A percentile compares a stretch with the other conserved stretches of the same genome.
Conservation (phyloP, 2,113 vertebrate genomes). For the Tor tambroides region DNA sequence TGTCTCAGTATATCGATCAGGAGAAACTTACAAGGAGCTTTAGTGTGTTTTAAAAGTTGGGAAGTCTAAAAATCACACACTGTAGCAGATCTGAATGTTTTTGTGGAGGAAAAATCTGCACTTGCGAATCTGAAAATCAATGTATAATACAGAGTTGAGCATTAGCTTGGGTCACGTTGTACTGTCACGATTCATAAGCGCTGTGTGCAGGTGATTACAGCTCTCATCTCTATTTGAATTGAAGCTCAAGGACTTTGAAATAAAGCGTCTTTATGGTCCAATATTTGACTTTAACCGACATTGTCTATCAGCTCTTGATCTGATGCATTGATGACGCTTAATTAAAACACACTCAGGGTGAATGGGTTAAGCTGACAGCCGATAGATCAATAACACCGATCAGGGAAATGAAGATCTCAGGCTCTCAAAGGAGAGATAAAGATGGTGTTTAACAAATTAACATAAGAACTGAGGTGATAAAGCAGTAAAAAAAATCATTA, state of each 20-base stretch:
- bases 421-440: slow-evolving; percentile 34
- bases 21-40: slow-evolving; percentile 1
- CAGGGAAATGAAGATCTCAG: slow-evolving; percentile 21
- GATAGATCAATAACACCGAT: slow-evolving; percentile 27
- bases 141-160: neutral
- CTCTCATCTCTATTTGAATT: slow-evolving; percentile 1
- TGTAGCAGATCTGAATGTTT: neutral
- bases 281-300: slow-evolving; percentile 3
- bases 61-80: neutral
- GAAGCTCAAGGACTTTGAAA: neutral
- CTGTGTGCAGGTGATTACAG: neutral
- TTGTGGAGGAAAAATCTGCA: neutral
- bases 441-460: slow-evolving; percentile 34
- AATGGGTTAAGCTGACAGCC: slow-evolving; percentile 19
- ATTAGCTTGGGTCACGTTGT: neutral
- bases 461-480: slow-evolving; percentile 28
- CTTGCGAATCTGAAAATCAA: neutral
- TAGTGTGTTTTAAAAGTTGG: neutral
- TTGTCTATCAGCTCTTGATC: slow-evolving; percentile 24
- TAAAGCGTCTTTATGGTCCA: neutral
- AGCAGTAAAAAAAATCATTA: slow-evolving; percentile 23
- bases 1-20: slow-evolving; percentile 35
- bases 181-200: neutral
- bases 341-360: slow-evolving; percentile 31
- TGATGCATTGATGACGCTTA: slow-evolving; percentile 22